Evolutionary conservation across 2,797 vertebrate species (phyloP).

Genomic region (Steatocranus sp.): DNA sequence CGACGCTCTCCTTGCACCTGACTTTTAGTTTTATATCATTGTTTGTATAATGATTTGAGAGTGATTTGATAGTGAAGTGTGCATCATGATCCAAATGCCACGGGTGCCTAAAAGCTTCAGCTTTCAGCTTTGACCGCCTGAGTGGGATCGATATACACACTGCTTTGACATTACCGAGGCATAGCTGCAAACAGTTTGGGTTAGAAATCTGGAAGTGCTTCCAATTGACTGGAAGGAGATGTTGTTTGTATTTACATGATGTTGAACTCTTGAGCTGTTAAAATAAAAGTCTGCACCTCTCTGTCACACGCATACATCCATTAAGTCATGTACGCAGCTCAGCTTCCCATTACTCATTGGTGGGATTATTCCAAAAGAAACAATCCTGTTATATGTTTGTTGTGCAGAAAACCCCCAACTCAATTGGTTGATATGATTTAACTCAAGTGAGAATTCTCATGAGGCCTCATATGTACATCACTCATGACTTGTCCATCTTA

Average conservation of each 20-base stretch:
- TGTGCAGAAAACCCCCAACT: rapidly evolving
- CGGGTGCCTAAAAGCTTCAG: rapidly evolving
- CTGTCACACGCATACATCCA: not conserved
- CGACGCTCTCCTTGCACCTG: rapidly evolving
- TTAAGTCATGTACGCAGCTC: not conserved
- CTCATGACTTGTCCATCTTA: rapidly evolving
- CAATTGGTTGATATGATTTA: rapidly evolving
- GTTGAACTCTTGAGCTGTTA: not conserved
- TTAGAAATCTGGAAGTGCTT: not conserved
- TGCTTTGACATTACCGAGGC: not conserved
- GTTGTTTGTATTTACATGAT: not conserved
- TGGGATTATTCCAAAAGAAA: not conserved
- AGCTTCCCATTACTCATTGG: not conserved
- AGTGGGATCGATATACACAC: not conserved
- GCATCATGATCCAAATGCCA: not conserved
- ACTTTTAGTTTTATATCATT: not conserved
- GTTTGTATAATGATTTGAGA: not conserved
- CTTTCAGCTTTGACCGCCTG: not conserved
- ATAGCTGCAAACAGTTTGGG: not conserved
- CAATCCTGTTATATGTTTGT: not conserved
- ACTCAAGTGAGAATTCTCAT: not conserved
- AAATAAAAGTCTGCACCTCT: not conserved
- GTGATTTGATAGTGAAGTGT: not conserved
- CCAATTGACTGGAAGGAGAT: not conserved
- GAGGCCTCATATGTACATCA: not conserved